Base-by-base conservation (phyloP, 2,797 vertebrate species). In the Petrocephalus schoutedeni region DNA sequence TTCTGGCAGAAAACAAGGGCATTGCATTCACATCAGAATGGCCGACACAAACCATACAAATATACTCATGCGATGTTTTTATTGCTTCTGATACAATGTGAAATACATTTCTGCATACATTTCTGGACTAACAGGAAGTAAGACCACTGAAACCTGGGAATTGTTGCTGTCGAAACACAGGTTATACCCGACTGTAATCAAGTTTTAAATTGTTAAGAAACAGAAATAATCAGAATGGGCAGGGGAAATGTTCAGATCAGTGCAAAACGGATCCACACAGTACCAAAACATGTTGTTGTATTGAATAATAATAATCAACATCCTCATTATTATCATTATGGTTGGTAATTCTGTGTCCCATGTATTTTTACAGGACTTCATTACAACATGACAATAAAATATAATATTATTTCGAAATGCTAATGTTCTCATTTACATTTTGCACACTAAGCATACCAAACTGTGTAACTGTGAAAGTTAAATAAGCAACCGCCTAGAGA, bases 1-100 rank as follows among this genome's bases (percentile, higher is more conserved):
- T 77, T 77, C 41, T 87, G 61, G 45, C 74, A 77, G 23, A 77
- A 87, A 74, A 87, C 61, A 86, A 19, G 77, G 49, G n/a, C 23
- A 41, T 57, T 56, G 86, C 8, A 82, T 83, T 80, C 80, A 58
- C 80, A 83, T 36, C 23, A 58, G 9, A 9, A 23, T 14, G 51
- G 71, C 61, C 3, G n/a, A 57, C 82, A 71, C 61, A 86, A 57
- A 86, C 83, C 21, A 58, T 64, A 86, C 57, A 77, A 49, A 86
- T 64, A 64, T 21, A 45, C 54, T 54, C 36, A 45, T 71, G 59
- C 51, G 14, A 71, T 4, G 1, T 71, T 71, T 36, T 14, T 58
- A 58, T 80, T 59, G n/a, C 28, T 88, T 54, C 32, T 82, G 67
- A 51, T 45, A 59, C 32, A 71, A 58, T 49, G 71, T 58, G 45